Percentiles rank a stretch among this genome's conserved stretches.
Conservation (phyloP, 2,888 invertebrate species). For the Epinotia bilunana region DNA sequence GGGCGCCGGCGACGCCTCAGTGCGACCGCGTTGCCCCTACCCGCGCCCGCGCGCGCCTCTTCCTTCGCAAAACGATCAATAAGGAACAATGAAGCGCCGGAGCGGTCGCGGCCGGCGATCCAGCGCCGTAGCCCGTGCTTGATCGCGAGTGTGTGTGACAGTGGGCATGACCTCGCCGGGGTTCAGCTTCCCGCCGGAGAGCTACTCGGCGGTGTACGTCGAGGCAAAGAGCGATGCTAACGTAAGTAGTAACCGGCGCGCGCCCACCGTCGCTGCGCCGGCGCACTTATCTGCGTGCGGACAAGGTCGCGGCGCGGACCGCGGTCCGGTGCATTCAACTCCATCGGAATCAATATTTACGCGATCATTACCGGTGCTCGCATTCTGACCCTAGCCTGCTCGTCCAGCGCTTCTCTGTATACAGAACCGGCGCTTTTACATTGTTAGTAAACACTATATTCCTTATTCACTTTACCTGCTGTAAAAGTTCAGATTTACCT, state of each 20-base stretch:
- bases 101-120: slow-evolving; percentile 53
- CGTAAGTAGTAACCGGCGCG: slow-evolving; percentile 66
- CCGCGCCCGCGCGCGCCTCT: slow-evolving; percentile 51
- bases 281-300: slow-evolving; percentile 62
- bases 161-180: slow-evolving; percentile 65
- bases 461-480: background rate
- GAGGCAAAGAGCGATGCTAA: slow-evolving; percentile 65
- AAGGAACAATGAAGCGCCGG: slow-evolving; percentile 67
- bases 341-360: slow-evolving; percentile 57
- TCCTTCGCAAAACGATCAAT: slow-evolving; percentile 58
- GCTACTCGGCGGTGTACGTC: slow-evolving; percentile 74
- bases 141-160: slow-evolving; percentile 51
- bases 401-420: slow-evolving; percentile 1
- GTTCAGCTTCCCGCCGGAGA: slow-evolving; percentile 78
- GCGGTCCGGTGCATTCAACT: slow-evolving; percentile 76
- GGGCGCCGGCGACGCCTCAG: slow-evolving; percentile 57
- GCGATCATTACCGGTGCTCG: slow-evolving; percentile 38
- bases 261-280: slow-evolving; percentile 57
- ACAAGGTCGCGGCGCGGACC: slow-evolving; percentile 67
- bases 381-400: slow-evolving; percentile 4
- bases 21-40: slow-evolving; percentile 55
- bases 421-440: background rate
- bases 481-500: background rate
- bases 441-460: background rate
- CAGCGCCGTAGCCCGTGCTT: slow-evolving; percentile 52